These are phyloP conservation scores for Drosophila pseudotalamancana DNA, from an alignment of 2,888 invertebrate species.

Conservation along the genomic window DNA sequence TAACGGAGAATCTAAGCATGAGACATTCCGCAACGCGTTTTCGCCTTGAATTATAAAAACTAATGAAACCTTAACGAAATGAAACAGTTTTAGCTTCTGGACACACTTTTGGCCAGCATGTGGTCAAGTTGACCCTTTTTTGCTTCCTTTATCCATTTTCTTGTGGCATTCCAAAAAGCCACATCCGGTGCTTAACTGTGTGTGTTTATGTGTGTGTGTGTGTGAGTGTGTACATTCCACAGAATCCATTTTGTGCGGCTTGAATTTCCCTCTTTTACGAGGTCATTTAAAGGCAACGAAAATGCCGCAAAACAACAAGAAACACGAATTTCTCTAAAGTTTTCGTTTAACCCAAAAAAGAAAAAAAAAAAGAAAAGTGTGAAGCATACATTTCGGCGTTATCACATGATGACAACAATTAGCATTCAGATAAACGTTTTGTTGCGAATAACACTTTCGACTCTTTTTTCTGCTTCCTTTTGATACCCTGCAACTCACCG, in stretches of 20 bases:
- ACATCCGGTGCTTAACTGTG: conserved; percentile 52
- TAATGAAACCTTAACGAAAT: neutral
- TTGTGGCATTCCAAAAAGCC: conserved; percentile 59
- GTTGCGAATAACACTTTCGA: conserved; percentile 19
- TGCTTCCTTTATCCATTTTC: conserved; percentile 12
- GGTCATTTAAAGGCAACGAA: conserved; percentile 40
- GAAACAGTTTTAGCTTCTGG: neutral
- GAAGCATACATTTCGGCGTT: conserved; percentile 32
- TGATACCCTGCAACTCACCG: neutral
- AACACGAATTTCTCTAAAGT: conserved; percentile 14
- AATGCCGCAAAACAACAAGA: conserved; percentile 15
- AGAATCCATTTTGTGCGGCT: conserved; percentile 29
- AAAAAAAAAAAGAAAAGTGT: neutral
- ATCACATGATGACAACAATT: conserved; percentile 56
- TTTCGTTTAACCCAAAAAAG: neutral
- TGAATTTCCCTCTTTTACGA: conserved; percentile 34
- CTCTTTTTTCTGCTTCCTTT: neutral
- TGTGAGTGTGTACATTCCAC: conserved; percentile 35
- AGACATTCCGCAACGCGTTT: conserved; percentile 5
- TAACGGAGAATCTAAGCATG: too few relatives aligned
- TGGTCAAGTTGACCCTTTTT: conserved; percentile 44
- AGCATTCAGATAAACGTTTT: conserved; percentile 61
- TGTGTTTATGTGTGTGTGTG: conserved; percentile 19
- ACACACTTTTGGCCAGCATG: conserved; percentile 5
- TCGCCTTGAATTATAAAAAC: neutral